phyloP scores from a whole-genome alignment of 2,113 vertebrate species.

The Urocynchramus pylzowi region DNA sequence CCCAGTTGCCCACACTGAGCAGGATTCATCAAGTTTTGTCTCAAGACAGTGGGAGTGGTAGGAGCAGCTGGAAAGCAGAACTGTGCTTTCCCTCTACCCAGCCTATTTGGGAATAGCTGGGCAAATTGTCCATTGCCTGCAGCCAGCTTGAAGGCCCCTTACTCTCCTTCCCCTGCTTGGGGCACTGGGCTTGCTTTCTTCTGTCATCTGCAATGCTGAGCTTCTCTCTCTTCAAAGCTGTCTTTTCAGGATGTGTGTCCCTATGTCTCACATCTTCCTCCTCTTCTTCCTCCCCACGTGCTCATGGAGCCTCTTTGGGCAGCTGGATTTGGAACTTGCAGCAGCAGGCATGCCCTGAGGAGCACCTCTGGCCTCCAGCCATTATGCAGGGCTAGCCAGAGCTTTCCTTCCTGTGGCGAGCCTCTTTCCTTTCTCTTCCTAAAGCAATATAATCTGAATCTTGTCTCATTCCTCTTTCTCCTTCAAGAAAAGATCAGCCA shows the following conservation, averaged over 20 bases:
- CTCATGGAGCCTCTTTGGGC: background rate
- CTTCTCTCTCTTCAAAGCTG: background rate
- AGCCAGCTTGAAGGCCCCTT: background rate
- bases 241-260: background rate
- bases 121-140: background rate
- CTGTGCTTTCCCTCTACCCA: background rate
- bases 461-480: background rate
- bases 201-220: background rate
- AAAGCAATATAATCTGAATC: background rate
- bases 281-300: too few relatives aligned
- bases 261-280: background rate
- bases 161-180: background rate
- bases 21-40: background rate
- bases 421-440: too few relatives aligned
- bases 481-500: background rate
- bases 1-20: background rate
- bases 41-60: background rate
- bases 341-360: background rate
- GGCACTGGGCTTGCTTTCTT: background rate
- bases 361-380: background rate
- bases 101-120: rapidly evolving
- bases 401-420: background rate
- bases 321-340: background rate
- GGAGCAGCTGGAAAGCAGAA: background rate
- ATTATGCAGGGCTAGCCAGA: background rate